Conservation (phyloP, 2,888 invertebrate genomes). For the Lysandra coridon region DNA sequence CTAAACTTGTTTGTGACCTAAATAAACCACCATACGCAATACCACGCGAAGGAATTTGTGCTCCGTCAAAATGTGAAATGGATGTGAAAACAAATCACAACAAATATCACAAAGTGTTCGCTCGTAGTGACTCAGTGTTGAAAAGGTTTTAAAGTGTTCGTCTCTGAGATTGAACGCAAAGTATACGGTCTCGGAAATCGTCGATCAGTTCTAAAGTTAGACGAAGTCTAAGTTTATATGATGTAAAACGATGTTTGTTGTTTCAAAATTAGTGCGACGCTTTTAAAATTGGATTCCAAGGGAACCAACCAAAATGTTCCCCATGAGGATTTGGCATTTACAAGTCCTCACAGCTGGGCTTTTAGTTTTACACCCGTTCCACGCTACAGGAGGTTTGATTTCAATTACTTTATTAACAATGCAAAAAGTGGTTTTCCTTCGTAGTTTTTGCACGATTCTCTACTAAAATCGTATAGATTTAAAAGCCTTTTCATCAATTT, state of each 20-base stretch:
- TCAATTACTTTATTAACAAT: slow-evolving; percentile 44
- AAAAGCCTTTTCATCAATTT: slow-evolving; percentile 46
- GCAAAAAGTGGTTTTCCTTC: slow-evolving; percentile 43
- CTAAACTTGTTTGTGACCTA: slow-evolving; percentile 54
- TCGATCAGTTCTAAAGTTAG: slow-evolving; percentile 49
- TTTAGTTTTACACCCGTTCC: slow-evolving; percentile 2
- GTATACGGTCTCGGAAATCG: slow-evolving; percentile 53
- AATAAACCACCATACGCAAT: slow-evolving; percentile 39
- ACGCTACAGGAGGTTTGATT: slow-evolving; percentile 36
- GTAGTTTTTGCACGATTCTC: slow-evolving; percentile 45
- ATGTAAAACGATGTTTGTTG: slow-evolving; percentile 45
- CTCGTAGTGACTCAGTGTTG: slow-evolving; percentile 69
- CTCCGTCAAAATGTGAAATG: slow-evolving; percentile 42
- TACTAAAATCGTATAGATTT: slow-evolving; percentile 45
- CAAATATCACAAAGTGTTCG: slow-evolving; percentile 47
- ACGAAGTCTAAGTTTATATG: slow-evolving; percentile 56
- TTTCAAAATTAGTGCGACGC: slow-evolving; percentile 34
- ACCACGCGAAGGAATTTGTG: slow-evolving; percentile 26
- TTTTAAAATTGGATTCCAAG: slow-evolving; percentile 47
- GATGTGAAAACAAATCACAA: slow-evolving; percentile 31
- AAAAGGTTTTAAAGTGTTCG: slow-evolving; percentile 60
- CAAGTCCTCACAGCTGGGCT: slow-evolving; percentile 15
- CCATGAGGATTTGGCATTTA: slow-evolving; percentile 11
- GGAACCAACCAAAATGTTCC: slow-evolving; percentile 32
- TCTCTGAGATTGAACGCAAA: slow-evolving; percentile 60